These are phyloP conservation scores for Yasuhikotakia modesta DNA, from an alignment of 2,797 vertebrate genomes.

Conservation along the genomic window DNA sequence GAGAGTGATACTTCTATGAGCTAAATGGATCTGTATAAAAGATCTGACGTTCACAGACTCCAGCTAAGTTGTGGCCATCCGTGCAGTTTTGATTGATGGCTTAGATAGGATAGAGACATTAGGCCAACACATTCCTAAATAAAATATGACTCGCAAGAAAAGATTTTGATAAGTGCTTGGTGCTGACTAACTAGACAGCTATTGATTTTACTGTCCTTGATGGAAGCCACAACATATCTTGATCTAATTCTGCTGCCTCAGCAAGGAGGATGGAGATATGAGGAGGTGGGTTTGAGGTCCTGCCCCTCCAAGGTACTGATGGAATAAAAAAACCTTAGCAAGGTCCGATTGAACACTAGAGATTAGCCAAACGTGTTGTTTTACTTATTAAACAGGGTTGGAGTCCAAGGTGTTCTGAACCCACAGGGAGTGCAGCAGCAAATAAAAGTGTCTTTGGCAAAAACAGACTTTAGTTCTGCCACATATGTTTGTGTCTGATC, in stretches of 20 bases:
- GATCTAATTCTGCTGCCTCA: conserved; percentile 56
- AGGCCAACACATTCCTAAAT: conserved; percentile 68
- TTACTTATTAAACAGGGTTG: conserved; percentile 2
- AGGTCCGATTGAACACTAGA: not conserved
- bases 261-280: conserved; percentile 38
- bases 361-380: not conserved
- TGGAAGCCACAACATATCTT: conserved; percentile 63
- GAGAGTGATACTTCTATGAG: not conserved
- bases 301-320: not conserved
- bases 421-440: not conserved
- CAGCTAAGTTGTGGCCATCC: conserved; percentile 64
- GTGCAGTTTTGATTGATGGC: conserved; percentile 71
- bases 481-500: conserved; percentile 27
- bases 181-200: conserved; percentile 66
- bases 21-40: conserved; percentile 27
- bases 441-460: conserved; percentile 3
- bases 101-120: conserved; percentile 69
- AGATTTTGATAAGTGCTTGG: conserved; percentile 60
- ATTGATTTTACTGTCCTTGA: conserved; percentile 68
- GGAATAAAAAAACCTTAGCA: not conserved
- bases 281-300: not conserved
- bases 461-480: not conserved
- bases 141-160: conserved; percentile 69
- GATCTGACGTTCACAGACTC: conserved; percentile 34
- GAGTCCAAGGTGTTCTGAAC: not conserved